These are phyloP conservation scores for Brienomyrus brachyistius DNA, from an alignment of 2,113 vertebrate genomes.

Conservation along the genomic window DNA sequence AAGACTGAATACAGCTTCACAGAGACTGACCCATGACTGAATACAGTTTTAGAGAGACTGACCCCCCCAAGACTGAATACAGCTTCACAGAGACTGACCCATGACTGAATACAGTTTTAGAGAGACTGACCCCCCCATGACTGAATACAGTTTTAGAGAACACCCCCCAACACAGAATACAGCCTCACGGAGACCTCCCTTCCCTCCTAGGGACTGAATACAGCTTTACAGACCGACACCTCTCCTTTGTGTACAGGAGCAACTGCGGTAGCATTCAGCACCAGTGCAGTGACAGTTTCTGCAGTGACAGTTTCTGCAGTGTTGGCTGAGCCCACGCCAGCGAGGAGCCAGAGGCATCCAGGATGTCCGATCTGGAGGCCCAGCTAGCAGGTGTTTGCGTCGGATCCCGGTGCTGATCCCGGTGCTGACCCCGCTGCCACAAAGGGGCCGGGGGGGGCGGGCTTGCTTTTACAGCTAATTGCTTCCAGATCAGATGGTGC, in stretches of 20 bases:
- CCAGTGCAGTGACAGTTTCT: neutral
- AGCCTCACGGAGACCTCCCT: neutral
- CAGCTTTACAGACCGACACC: neutral
- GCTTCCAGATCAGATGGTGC: neutral
- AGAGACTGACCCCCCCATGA: neutral
- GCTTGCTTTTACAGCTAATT: neutral
- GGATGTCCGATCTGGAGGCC: neutral
- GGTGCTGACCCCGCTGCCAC: neutral
- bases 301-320: neutral
- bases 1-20: neutral
- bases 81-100: neutral
- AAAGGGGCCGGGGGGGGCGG: neutral
- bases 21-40: neutral
- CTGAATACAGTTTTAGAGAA: neutral
- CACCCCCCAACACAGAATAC: neutral
- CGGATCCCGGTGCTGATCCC: neutral
- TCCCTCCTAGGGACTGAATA: neutral
- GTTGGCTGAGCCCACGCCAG: neutral
- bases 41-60: neutral
- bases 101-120: neutral
- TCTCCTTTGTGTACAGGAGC: neutral
- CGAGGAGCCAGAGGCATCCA: neutral
- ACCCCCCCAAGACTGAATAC: neutral
- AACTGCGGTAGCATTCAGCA: neutral
- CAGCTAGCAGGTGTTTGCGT: neutral